These are phyloP conservation scores for Epinotia ramella DNA, from an alignment of 2,888 invertebrate species.

Conservation along the genomic window DNA sequence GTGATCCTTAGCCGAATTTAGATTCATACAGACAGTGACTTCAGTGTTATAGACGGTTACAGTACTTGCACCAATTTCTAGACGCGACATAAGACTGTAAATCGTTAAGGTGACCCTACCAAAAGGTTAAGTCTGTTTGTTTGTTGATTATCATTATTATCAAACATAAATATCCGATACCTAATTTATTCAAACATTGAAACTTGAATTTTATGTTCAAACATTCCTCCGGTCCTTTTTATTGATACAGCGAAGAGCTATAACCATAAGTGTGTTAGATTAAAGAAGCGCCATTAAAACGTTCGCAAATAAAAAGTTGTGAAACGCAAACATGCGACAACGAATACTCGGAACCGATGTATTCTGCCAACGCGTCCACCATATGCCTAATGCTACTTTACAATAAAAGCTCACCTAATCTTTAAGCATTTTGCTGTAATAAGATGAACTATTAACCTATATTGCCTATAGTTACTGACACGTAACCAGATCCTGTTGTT, in stretches of 20 bases:
- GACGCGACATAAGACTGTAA: conserved; percentile 2
- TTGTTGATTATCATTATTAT: background rate
- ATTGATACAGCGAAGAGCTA: conserved; percentile 11
- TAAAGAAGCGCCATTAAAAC: conserved; percentile 37
- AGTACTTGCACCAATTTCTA: background rate
- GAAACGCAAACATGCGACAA: conserved; percentile 37
- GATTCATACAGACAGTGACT: background rate
- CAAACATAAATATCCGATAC: background rate
- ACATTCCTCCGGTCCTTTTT: conserved; percentile 12
- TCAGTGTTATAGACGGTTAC: background rate
- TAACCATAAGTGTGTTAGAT: conserved; percentile 21
- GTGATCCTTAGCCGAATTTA: background rate
- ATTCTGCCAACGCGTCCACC: conserved; percentile 35
- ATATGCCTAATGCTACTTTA: conserved; percentile 17
- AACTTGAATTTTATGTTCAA: conserved; percentile 8
- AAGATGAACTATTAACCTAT: too few relatives aligned
- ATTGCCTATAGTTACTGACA: background rate
- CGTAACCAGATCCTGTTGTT: background rate
- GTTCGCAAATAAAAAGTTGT: conserved; percentile 42
- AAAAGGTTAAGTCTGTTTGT: conserved; percentile 4
- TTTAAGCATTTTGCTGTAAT: too few relatives aligned
- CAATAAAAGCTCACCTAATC: background rate
- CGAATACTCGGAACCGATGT: conserved; percentile 36
- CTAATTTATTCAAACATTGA: background rate
- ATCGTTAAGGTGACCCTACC: conserved; percentile 16